Conservation (phyloP, 1,140 invertebrate genomes). For the Rhyzopertha dominica region DNA sequence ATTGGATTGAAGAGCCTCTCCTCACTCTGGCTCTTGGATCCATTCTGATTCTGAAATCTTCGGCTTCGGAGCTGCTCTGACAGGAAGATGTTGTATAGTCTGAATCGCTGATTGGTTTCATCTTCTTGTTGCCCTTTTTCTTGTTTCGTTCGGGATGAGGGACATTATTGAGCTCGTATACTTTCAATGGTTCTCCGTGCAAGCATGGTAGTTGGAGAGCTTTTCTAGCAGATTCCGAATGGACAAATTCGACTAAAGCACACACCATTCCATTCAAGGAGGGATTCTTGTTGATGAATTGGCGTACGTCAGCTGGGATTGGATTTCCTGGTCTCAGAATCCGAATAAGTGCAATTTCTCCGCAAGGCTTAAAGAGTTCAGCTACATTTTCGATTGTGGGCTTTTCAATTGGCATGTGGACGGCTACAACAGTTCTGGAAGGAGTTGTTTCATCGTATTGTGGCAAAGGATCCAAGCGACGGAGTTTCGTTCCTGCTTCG, state of each 20-base stretch:
- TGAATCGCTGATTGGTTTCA: slow-evolving; percentile 23
- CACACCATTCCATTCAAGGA: slow-evolving; percentile 77
- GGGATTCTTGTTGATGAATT: slow-evolving; percentile 86
- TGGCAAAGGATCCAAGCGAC: slow-evolving; percentile 77
- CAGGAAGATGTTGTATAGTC: slow-evolving; percentile 53
- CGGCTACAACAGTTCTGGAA: slow-evolving; percentile 83
- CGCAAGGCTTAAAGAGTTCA: slow-evolving; percentile 78
- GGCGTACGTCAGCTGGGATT: slow-evolving; percentile 80
- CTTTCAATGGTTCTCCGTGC: slow-evolving; percentile 41
- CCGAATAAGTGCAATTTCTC: slow-evolving; percentile 81
- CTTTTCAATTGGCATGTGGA: slow-evolving; percentile 76
- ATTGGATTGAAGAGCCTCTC: slow-evolving; percentile 54
- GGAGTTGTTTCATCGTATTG: slow-evolving; percentile 86
- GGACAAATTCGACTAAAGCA: slow-evolving; percentile 84
- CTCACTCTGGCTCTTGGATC: slow-evolving; percentile 49
- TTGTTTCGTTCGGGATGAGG: slow-evolving; percentile 55
- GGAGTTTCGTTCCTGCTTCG: slow-evolving; percentile 83
- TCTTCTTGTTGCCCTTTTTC: slow-evolving; percentile 47
- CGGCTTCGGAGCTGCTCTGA: slow-evolving; percentile 62
- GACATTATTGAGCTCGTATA: slow-evolving; percentile 55
- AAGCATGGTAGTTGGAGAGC: slow-evolving; percentile 58
- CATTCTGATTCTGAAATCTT: slow-evolving; percentile 52
- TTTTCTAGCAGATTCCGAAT: slow-evolving; percentile 75
- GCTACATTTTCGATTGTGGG: slow-evolving; percentile 83
- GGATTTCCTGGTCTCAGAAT: slow-evolving; percentile 81